A percentile compares a stretch with the other conserved stretches of the same genome.
Evolutionary conservation across 2,888 invertebrate species (phyloP).

Genomic region (Anaspis maculata): DNA sequence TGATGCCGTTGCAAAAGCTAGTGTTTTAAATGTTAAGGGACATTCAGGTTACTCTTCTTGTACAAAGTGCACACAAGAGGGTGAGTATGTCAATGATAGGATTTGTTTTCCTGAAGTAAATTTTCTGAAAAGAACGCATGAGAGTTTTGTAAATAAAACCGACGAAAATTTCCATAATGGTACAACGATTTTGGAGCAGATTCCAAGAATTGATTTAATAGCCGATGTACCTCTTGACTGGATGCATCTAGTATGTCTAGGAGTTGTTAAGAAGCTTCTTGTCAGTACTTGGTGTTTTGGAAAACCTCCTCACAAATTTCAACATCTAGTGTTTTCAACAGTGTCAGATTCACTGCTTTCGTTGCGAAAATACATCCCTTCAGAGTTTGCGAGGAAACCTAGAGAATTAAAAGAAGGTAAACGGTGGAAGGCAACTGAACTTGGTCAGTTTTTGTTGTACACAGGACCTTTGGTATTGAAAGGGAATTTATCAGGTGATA

Average conservation of each 20-base stretch:
- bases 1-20: constrained; percentile 10
- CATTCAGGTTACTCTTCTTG: constrained; percentile 20
- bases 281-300: not conserved
- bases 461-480: constrained; percentile 1
- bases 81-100: constrained; percentile 7
- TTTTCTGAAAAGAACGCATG: not conserved
- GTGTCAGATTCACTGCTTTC: not conserved
- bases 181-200: not conserved
- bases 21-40: constrained; percentile 19
- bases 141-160: not conserved
- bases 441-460: constrained; percentile 1
- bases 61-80: constrained; percentile 17
- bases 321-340: not conserved
- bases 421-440: not conserved
- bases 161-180: constrained; percentile 2
- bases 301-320: not conserved
- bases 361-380: not conserved
- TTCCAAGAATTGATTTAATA: not conserved
- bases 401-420: not conserved
- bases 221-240: not conserved
- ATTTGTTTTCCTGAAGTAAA: constrained; percentile 3
- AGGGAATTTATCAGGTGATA: not conserved
- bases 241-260: not conserved
- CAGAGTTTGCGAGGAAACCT: not conserved
- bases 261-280: not conserved